phyloP scores from a whole-genome alignment of 2,113 vertebrate genomes.

The Acrocephalus arundinaceus region DNA sequence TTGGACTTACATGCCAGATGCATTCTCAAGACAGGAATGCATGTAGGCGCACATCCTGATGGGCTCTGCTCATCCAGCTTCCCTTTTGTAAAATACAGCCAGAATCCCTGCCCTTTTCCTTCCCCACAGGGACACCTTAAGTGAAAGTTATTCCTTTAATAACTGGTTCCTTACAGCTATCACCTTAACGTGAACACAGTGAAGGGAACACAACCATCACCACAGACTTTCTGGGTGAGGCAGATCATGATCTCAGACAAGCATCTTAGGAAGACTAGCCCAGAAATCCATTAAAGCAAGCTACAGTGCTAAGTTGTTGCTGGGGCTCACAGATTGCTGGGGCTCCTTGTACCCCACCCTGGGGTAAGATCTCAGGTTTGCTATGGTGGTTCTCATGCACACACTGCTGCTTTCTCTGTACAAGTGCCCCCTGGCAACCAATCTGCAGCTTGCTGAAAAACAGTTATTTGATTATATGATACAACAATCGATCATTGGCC shows the following conservation, averaged over 20 bases:
- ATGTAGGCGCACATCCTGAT: fast-evolving
- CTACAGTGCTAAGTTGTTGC: background rate
- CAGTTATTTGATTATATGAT: background rate
- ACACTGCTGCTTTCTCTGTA: background rate
- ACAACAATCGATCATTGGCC: background rate
- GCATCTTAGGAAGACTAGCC: background rate
- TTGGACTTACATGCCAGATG: fast-evolving
- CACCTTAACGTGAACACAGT: background rate
- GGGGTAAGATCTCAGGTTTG: background rate
- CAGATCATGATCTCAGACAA: background rate
- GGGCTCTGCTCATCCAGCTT: background rate
- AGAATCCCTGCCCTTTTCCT: background rate
- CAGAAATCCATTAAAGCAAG: background rate
- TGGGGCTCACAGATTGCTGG: background rate
- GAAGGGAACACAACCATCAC: background rate
- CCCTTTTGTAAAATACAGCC: background rate
- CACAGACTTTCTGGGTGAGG: background rate
- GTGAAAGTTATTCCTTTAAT: background rate
- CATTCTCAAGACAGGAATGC: fast-evolving
- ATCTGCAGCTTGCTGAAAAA: background rate
- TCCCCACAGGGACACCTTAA: background rate
- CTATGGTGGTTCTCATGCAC: background rate
- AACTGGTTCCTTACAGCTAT: background rate
- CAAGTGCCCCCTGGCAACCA: background rate
- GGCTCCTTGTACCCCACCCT: too few relatives aligned